phyloP scores from a whole-genome alignment of 2,113 vertebrate species.

The Osmerus mordax region DNA sequence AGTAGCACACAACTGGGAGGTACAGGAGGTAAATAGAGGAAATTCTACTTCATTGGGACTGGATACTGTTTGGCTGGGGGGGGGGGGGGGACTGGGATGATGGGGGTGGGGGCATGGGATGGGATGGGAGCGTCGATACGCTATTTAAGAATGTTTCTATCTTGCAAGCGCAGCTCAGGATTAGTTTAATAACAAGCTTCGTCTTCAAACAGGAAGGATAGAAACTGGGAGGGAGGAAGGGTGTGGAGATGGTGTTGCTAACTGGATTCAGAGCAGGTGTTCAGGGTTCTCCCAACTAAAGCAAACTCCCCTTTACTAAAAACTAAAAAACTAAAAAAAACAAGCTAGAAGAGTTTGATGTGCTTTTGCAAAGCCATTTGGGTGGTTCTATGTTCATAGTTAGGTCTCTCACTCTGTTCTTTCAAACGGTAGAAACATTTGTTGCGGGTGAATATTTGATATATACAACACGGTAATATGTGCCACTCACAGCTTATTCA shows the following conservation, averaged over 20 bases:
- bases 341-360: conserved; percentile 5
- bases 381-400: too few relatives aligned
- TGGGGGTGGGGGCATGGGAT: neutral
- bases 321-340: neutral
- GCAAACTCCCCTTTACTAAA: conserved; percentile 64
- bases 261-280: conserved; percentile 3
- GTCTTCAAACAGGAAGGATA: conserved; percentile 31
- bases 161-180: conserved; percentile 52
- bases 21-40: conserved; percentile 10
- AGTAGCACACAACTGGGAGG: conserved; percentile 14
- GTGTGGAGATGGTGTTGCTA: conserved; percentile 35
- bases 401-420: too few relatives aligned
- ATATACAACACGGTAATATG: neutral
- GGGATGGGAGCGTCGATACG: conserved; percentile 27
- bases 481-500: too few relatives aligned
- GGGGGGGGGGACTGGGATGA: conserved; percentile 1
- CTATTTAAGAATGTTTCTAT: conserved; percentile 30
- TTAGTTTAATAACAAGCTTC: conserved; percentile 32
- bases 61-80: neutral
- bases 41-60: neutral
- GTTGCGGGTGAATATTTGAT: neutral
- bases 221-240: conserved; percentile 1
- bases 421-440: neutral
- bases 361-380: conserved; percentile 23
- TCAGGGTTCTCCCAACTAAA: conserved; percentile 44